These are phyloP conservation scores for Stratiomys singularior DNA, from an alignment of 2,888 invertebrate genomes.

Conservation along the genomic window DNA sequence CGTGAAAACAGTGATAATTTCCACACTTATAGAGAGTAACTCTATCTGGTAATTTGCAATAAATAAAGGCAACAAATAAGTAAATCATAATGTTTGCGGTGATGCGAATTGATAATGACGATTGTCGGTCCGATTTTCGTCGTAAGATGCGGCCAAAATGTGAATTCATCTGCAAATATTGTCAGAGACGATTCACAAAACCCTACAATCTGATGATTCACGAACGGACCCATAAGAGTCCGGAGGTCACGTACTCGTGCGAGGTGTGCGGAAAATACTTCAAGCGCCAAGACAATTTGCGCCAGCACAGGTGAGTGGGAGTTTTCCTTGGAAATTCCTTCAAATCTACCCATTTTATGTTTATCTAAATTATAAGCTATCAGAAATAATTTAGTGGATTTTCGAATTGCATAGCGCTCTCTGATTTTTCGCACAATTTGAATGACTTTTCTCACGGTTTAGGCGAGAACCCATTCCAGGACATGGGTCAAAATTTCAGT, in stretches of 20 bases:
- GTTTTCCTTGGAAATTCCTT: too few relatives aligned
- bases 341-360: too few relatives aligned
- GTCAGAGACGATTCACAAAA: conserved; percentile 97
- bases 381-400: too few relatives aligned
- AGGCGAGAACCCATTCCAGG: neutral
- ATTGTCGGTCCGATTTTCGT: conserved; percentile 85
- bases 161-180: conserved; percentile 98
- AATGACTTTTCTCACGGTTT: neutral
- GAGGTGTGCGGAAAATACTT: conserved; percentile 98
- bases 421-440: neutral
- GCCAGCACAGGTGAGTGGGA: conserved; percentile 86
- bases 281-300: conserved; percentile 95
- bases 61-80: conserved; percentile 43
- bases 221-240: conserved; percentile 97
- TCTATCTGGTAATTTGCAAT: neutral
- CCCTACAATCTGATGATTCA: conserved; percentile 98
- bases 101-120: conserved; percentile 90
- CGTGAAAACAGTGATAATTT: neutral
- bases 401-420: neutral
- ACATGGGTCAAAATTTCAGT: too few relatives aligned
- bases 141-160: conserved; percentile 93
- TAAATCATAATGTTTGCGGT: conserved; percentile 83
- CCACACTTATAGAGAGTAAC: neutral
- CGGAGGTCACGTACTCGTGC: conserved; percentile 95
- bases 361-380: too few relatives aligned